A percentile compares a stretch with the other conserved stretches of the same genome.
Conservation (phyloP, 2,113 vertebrate genomes). For the Mesoclemmys tuberculata region DNA sequence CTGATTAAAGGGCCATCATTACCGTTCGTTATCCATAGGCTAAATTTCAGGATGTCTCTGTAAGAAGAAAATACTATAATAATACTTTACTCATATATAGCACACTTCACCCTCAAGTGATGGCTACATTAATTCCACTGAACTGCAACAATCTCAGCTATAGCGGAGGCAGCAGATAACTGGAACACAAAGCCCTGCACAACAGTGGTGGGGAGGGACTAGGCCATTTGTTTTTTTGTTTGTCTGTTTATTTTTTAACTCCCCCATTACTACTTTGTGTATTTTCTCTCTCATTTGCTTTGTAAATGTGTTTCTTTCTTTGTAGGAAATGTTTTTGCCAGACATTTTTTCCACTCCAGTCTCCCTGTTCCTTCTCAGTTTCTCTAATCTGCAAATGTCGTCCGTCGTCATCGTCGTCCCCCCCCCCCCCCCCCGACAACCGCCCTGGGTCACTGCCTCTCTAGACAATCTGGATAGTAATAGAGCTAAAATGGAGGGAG, state of each 20-base stretch:
- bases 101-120: neutral
- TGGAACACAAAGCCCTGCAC: neutral
- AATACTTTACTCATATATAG: neutral
- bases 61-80: neutral
- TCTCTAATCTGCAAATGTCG: neutral
- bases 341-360: neutral
- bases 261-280: neutral
- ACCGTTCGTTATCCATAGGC: neutral
- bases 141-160: neutral
- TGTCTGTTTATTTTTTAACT: neutral
- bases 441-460: neutral
- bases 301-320: neutral
- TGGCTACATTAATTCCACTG: neutral
- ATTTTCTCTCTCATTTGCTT: neutral
- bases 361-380: neutral
- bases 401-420: rapidly evolving
- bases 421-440: neutral
- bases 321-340: neutral
- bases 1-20: neutral
- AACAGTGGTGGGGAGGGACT: neutral
- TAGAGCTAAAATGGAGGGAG: neutral
- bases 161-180: neutral
- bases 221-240: too few relatives aligned
- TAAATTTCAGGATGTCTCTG: neutral
- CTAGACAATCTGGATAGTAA: neutral